A percentile compares a stretch with the other conserved stretches of the same genome.
Conservation (phyloP, 2,113 vertebrate genomes). For the Porphyrio hochstetteri region DNA sequence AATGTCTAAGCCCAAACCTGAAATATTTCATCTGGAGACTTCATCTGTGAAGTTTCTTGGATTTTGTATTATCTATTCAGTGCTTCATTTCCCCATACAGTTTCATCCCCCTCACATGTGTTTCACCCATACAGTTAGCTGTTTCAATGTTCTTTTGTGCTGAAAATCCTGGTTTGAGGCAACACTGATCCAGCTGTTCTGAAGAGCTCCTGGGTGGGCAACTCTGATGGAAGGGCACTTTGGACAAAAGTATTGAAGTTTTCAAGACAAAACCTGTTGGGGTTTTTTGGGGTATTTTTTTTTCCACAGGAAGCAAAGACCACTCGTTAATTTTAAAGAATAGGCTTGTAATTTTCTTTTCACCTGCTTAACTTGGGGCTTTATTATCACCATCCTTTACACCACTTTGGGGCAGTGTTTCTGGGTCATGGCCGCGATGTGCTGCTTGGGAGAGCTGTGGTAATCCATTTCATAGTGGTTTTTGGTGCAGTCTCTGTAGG, state of each 20-base stretch:
- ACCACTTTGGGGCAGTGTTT: neutral
- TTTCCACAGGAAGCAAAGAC: neutral
- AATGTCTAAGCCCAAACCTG: neutral
- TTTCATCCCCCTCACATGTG: no score
- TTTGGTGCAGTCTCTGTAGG: rapidly evolving
- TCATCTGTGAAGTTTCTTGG: neutral
- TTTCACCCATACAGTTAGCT: neutral
- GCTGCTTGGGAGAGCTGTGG: neutral
- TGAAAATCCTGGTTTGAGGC: neutral
- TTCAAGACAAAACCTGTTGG: neutral
- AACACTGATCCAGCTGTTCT: neutral
- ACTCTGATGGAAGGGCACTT: neutral
- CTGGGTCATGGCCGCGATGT: neutral
- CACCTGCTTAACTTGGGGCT: neutral
- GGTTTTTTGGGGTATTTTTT: neutral
- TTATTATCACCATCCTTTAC: neutral
- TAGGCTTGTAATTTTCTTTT: neutral
- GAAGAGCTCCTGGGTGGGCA: neutral
- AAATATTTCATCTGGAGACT: neutral
- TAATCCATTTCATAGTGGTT: neutral
- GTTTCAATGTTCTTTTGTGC: neutral
- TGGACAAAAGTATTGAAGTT: neutral
- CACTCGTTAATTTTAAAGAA: neutral
- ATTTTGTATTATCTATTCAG: neutral
- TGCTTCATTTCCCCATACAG: neutral